Percentiles rank a stretch among this genome's conserved stretches.
phyloP scores from a whole-genome alignment of 2,113 vertebrate species.

The Ictalurus punctatus region DNA sequence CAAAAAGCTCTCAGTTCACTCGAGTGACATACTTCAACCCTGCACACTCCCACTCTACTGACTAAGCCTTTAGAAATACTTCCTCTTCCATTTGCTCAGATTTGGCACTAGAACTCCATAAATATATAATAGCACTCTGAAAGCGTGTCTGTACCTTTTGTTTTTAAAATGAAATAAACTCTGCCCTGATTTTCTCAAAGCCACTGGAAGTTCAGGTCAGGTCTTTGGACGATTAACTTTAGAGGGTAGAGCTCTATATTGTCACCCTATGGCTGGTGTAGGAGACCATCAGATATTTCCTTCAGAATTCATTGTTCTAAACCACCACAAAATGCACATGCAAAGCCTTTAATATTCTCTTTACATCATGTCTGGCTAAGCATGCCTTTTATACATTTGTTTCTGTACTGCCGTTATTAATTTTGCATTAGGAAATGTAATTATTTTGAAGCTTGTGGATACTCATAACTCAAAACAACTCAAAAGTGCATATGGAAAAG shows the following conservation, averaged over 20 bases:
- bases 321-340: not conserved
- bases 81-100: constrained; percentile 7
- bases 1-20: constrained; percentile 44
- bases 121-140: constrained; percentile 23
- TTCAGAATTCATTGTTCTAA: not conserved
- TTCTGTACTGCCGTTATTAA: not conserved
- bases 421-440: not conserved
- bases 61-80: constrained; percentile 18
- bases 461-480: constrained; percentile 13
- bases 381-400: not conserved
- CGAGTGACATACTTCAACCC: constrained; percentile 35
- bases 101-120: not conserved
- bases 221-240: not conserved
- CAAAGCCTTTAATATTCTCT: not conserved
- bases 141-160: not conserved
- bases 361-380: not conserved
- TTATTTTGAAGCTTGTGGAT: not conserved
- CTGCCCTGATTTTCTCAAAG: not conserved
- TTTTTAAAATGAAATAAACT: not conserved
- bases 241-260: not conserved
- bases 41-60: constrained; percentile 17
- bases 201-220: not conserved
- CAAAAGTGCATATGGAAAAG: constrained; percentile 10
- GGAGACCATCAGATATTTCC: not conserved
- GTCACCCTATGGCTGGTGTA: not conserved